A percentile compares a stretch with the other conserved stretches of the same genome.
phyloP scores from a whole-genome alignment of 2,797 vertebrate species.

The Chaetophractus vellerosus region DNA sequence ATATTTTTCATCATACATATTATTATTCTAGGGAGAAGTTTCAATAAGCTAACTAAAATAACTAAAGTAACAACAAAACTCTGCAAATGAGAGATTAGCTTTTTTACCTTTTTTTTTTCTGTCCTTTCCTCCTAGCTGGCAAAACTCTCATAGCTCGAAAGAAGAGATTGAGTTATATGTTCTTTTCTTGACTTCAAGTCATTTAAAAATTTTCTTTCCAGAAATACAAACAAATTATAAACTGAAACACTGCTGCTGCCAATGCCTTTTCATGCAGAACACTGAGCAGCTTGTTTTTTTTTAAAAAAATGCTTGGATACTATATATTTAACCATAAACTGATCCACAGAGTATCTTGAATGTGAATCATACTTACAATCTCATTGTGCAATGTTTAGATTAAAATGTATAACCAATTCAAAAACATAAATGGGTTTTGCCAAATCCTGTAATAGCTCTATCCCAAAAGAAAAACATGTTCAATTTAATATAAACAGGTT shows the following conservation, averaged over 20 bases:
- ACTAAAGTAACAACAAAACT: constrained; percentile 71
- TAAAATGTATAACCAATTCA: constrained; percentile 88
- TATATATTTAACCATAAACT: constrained; percentile 88
- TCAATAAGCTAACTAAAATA: constrained; percentile 70
- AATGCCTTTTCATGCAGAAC: constrained; percentile 87
- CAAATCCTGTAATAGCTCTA: constrained; percentile 88
- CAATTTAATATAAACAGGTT: constrained; percentile 90
- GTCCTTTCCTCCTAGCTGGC: constrained; percentile 55
- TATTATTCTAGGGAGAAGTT: constrained; percentile 72
- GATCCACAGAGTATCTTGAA: constrained; percentile 89
- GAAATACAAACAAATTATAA: constrained; percentile 88
- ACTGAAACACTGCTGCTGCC: constrained; percentile 86
- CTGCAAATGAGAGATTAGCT: constrained; percentile 74
- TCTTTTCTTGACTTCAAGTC: constrained; percentile 79
- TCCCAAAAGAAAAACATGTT: constrained; percentile 90
- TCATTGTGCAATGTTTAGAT: constrained; percentile 91
- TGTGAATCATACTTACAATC: constrained; percentile 88
- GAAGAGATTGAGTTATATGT: constrained; percentile 76
- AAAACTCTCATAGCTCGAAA: constrained; percentile 76
- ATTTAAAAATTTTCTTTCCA: constrained; percentile 87
- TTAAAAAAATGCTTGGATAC: constrained; percentile 87
- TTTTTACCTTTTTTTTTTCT: too few relatives aligned
- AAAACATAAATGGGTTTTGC: constrained; percentile 87
- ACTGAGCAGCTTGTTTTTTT: constrained; percentile 87
- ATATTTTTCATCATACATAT: constrained; percentile 75